Percentiles rank a stretch among this genome's conserved stretches.
phyloP scores from a whole-genome alignment of 1,140 invertebrate species.

The Cydia pomonella region DNA sequence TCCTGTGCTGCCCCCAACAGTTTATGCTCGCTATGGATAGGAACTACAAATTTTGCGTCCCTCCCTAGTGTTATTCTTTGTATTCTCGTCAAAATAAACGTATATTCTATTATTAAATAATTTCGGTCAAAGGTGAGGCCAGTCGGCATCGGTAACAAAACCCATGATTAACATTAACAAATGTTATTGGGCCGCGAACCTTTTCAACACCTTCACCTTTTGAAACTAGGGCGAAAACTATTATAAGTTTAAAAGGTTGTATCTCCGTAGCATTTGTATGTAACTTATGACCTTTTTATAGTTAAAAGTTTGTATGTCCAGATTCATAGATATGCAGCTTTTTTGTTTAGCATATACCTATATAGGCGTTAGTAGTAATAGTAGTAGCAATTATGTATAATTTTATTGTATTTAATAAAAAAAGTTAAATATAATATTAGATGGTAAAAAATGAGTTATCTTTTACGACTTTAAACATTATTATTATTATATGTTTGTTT shows the following conservation, averaged over 20 bases:
- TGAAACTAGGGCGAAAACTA: slow-evolving; percentile 39
- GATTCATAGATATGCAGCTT: too few species aligned
- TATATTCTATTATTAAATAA: background rate
- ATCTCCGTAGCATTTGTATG: background rate
- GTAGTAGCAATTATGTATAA: too few species aligned
- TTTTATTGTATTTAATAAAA: too few species aligned
- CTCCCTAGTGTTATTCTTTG: background rate
- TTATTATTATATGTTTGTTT: too few species aligned
- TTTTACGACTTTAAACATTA: too few species aligned
- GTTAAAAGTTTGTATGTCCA: background rate
- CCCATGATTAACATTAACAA: slow-evolving; percentile 5
- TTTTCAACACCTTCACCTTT: slow-evolving; percentile 43
- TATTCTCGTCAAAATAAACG: background rate
- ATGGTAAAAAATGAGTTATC: too few species aligned
- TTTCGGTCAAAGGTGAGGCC: background rate
- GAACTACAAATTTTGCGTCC: too few species aligned
- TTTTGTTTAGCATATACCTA: too few species aligned
- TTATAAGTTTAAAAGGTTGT: background rate
- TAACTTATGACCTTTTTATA: background rate
- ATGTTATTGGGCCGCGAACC: slow-evolving; percentile 27
- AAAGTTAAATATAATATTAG: too few species aligned
- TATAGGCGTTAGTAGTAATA: too few species aligned
- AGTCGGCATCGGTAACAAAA: background rate
- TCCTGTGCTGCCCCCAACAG: too few species aligned
- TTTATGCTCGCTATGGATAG: too few species aligned